Percentiles rank a stretch among this genome's conserved stretches.
These are phyloP conservation scores for Hepsetus odoe DNA, from an alignment of 2,113 vertebrate species.

Conservation along the genomic window DNA sequence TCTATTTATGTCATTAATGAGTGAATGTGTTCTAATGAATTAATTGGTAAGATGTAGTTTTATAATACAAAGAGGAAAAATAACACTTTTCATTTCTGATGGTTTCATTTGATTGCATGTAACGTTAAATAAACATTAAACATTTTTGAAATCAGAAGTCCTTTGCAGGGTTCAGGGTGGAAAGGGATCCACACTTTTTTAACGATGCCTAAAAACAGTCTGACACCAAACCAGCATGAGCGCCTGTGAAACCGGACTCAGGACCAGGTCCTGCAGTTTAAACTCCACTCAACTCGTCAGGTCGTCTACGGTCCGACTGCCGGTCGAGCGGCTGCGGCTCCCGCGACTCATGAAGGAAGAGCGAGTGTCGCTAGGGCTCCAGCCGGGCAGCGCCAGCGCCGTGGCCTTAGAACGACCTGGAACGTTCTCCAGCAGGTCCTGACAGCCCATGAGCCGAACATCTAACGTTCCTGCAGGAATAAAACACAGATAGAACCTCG, in stretches of 20 bases:
- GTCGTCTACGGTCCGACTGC: slow-evolving; percentile 90
- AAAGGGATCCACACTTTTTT: no score
- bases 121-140: no score
- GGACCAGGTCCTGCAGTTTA: background rate
- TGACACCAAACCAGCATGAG: no score
- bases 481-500: background rate
- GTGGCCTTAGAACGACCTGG: slow-evolving; percentile 95
- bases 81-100: no score
- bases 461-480: slow-evolving; percentile 88
- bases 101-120: no score
- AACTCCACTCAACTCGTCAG: slow-evolving; percentile 89
- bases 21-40: no score
- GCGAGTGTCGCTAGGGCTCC: slow-evolving; percentile 96
- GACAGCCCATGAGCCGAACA: slow-evolving; percentile 98
- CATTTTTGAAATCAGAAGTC: no score
- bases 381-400: slow-evolving; percentile 86
- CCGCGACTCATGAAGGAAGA: slow-evolving; percentile 95
- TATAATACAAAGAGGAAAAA: no score
- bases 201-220: no score
- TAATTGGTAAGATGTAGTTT: no score
- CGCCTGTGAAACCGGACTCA: background rate
- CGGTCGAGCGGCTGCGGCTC: slow-evolving; percentile 87
- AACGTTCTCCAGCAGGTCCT: slow-evolving; percentile 95
- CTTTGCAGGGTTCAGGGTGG: no score
- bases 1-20: no score